phyloP scores from a whole-genome alignment of 2,888 invertebrate species.

The Ophonus ardosiacus region DNA sequence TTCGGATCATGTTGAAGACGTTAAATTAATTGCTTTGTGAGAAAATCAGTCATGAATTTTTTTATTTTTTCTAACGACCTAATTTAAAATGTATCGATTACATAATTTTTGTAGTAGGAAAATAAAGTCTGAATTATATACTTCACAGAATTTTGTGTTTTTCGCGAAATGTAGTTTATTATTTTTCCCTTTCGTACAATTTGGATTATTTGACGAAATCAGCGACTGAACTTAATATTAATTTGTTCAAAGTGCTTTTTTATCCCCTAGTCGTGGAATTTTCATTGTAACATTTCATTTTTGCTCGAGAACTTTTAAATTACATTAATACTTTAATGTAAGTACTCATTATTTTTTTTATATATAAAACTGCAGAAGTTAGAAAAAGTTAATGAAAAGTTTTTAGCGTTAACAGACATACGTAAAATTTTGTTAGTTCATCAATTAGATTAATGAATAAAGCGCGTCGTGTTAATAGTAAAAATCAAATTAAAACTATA shows the following conservation, averaged over 20 bases:
- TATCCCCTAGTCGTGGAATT: not conserved
- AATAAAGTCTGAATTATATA: too few relatives aligned
- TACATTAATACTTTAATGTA: not conserved
- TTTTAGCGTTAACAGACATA: not conserved
- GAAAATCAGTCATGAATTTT: too few relatives aligned
- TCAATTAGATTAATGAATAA: not conserved
- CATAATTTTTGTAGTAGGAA: too few relatives aligned
- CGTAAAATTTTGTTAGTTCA: not conserved
- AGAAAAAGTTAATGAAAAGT: not conserved
- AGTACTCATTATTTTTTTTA: not conserved
- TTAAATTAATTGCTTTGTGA: too few relatives aligned
- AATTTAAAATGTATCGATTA: too few relatives aligned
- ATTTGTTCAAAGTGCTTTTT: slow-evolving; percentile 1
- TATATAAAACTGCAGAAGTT: not conserved
- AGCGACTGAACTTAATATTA: slow-evolving; percentile 11
- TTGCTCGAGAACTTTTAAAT: not conserved
- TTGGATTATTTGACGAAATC: not conserved
- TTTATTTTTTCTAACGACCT: too few relatives aligned
- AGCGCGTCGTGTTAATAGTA: not conserved
- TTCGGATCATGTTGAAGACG: too few relatives aligned
- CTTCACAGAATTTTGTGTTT: too few relatives aligned
- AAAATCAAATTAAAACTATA: slow-evolving; percentile 42
- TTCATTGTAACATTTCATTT: not conserved
- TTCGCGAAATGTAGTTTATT: too few relatives aligned
- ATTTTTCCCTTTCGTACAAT: not conserved